A percentile compares a stretch with the other conserved stretches of the same genome.
Evolutionary conservation across 2,888 invertebrate species (phyloP).

Genomic region (Unio pictorum): DNA sequence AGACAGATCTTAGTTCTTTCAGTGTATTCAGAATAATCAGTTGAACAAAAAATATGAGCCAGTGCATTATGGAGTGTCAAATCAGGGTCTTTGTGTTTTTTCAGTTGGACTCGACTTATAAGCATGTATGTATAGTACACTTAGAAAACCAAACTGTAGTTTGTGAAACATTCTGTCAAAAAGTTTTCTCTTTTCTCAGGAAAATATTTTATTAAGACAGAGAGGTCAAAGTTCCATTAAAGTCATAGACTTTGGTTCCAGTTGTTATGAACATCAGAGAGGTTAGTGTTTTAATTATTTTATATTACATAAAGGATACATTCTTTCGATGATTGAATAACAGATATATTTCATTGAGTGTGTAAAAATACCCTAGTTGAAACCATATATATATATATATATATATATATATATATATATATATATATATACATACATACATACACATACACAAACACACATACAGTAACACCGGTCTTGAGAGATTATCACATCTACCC

Average conservation of each 20-base stretch:
- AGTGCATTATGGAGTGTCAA: neutral
- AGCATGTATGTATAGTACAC: neutral
- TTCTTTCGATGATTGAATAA: too few species aligned
- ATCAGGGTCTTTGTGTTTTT: neutral
- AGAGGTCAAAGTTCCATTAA: slow-evolving; percentile 96
- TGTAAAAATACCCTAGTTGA: too few species aligned
- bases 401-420: neutral
- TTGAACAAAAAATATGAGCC: too few species aligned
- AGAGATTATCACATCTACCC: too few species aligned
- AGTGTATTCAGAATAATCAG: too few species aligned
- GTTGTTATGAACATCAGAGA: slow-evolving; percentile 94
- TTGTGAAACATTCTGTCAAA: neutral
- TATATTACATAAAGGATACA: neutral
- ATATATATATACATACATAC: too few species aligned
- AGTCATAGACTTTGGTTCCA: slow-evolving; percentile 98
- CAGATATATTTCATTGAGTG: too few species aligned
- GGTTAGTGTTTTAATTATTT: slow-evolving; percentile 44
- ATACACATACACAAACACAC: too few species aligned
- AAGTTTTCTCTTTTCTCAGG: slow-evolving; percentile 75
- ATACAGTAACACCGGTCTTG: too few species aligned
- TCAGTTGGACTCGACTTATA: neutral
- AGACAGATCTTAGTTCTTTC: too few species aligned
- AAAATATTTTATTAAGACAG: slow-evolving; percentile 94
- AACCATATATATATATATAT: too few species aligned
- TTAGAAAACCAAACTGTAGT: neutral